phyloP scores from a whole-genome alignment of 2,113 vertebrate species.

The Heliornis fulica region DNA sequence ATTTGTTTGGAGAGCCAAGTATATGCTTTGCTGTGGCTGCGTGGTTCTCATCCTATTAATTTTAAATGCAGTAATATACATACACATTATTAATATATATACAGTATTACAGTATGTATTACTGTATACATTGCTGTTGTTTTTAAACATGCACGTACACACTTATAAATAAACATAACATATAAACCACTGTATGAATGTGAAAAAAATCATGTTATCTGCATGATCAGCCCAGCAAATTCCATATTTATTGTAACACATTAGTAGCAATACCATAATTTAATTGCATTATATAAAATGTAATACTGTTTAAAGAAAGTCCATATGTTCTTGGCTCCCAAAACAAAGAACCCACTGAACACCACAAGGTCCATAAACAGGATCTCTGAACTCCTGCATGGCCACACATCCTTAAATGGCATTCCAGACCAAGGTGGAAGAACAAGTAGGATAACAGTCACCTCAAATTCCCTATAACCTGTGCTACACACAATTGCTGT shows the following conservation, averaged over 20 bases:
- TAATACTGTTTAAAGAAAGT: background rate
- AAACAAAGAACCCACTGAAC: background rate
- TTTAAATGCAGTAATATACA: background rate
- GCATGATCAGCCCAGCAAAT: background rate
- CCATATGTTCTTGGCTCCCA: background rate
- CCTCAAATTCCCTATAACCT: background rate
- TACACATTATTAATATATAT: too few relatives aligned
- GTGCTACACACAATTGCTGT: background rate
- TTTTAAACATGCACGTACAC: too few relatives aligned
- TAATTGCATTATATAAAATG: background rate
- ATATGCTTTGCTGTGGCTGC: background rate
- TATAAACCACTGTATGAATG: background rate
- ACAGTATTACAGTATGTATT: too few relatives aligned
- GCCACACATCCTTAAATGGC: background rate
- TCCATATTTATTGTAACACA: background rate
- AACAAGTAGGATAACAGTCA: background rate
- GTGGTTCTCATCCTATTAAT: background rate
- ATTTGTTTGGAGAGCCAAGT: slow-evolving; percentile 18
- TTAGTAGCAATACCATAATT: background rate
- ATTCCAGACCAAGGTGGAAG: background rate
- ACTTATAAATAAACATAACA: background rate
- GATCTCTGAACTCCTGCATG: background rate
- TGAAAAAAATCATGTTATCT: background rate
- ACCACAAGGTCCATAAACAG: background rate
- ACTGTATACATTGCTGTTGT: too few relatives aligned